A percentile compares a stretch with the other conserved stretches of the same genome.
Evolutionary conservation across 2,888 invertebrate species (phyloP).

Genomic region (Encarsia formosa): DNA sequence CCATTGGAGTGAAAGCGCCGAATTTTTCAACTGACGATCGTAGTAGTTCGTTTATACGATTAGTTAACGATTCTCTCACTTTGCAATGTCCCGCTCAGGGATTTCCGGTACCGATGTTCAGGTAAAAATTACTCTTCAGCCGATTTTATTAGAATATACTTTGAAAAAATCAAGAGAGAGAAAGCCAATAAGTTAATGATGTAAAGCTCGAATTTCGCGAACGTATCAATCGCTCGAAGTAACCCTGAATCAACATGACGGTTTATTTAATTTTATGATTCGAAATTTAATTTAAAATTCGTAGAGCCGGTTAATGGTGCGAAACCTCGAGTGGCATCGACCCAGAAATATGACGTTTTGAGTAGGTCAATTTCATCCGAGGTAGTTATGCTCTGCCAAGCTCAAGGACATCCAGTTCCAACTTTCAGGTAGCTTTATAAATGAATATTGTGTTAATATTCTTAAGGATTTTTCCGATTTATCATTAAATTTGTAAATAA

Average conservation of each 20-base stretch:
- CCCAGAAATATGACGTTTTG: constrained; percentile 58
- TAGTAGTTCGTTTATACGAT: constrained; percentile 54
- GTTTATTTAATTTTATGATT: background rate
- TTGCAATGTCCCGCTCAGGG: constrained; percentile 67
- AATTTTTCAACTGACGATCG: constrained; percentile 59
- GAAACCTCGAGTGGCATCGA: constrained; percentile 58
- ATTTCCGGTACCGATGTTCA: constrained; percentile 68
- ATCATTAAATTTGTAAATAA: background rate
- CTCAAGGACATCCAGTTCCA: constrained; percentile 67
- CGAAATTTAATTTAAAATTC: constrained; percentile 3
- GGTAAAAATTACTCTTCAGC: constrained; percentile 53
- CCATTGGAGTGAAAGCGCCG: constrained; percentile 59
- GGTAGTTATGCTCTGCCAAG: constrained; percentile 64
- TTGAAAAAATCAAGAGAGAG: constrained; percentile 11
- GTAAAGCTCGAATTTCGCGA: background rate
- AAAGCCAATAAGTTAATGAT: constrained; percentile 17
- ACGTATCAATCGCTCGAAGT: background rate
- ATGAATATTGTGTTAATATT: background rate
- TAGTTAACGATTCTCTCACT: constrained; percentile 54
- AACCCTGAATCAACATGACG: constrained; percentile 10
- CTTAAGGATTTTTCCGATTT: background rate
- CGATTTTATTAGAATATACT: background rate
- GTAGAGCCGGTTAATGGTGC: constrained; percentile 60
- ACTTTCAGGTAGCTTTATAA: constrained; percentile 61
- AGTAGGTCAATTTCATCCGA: constrained; percentile 52